Evolutionary conservation across 2,888 invertebrate species (phyloP).

Genomic region (Archips crataeganus): DNA sequence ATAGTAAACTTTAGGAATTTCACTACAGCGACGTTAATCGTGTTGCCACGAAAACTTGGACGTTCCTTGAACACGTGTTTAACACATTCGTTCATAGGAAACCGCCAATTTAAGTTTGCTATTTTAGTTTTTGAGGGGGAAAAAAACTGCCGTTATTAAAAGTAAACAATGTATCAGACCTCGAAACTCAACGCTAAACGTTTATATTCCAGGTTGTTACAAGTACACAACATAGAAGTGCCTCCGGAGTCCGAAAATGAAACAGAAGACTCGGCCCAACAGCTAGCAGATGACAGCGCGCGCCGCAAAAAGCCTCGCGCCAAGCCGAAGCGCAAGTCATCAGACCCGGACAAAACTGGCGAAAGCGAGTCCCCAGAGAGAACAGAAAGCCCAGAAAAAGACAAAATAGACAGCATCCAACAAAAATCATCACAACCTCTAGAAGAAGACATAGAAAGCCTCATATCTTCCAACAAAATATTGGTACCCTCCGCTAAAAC

Average conservation of each 20-base stretch:
- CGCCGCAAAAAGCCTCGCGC: conserved; percentile 75
- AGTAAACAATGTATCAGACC: no score
- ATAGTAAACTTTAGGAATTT: no score
- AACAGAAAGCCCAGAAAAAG: conserved; percentile 72
- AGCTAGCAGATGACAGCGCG: conserved; percentile 55
- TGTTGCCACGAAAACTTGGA: no score
- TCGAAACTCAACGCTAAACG: background rate
- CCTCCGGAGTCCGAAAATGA: conserved; percentile 85
- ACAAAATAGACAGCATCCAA: conserved; percentile 50
- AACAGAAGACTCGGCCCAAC: conserved; percentile 67
- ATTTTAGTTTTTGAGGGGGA: no score
- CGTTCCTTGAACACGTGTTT: no score
- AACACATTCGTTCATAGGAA: no score
- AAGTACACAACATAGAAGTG: conserved; percentile 89
- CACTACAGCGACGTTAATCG: no score
- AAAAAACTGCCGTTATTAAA: no score
- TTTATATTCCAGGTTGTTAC: conserved; percentile 86
- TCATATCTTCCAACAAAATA: conserved; percentile 82
- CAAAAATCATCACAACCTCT: conserved; percentile 49
- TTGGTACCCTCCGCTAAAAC: conserved; percentile 71
- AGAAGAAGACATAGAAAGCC: conserved; percentile 82
- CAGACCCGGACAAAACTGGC: conserved; percentile 68
- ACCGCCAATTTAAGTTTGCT: no score
- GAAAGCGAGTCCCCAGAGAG: conserved; percentile 72
- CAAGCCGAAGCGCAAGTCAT: conserved; percentile 76